These are phyloP conservation scores for Danio albolineatus DNA, from an alignment of 2,797 vertebrate genomes.

Conservation along the genomic window DNA sequence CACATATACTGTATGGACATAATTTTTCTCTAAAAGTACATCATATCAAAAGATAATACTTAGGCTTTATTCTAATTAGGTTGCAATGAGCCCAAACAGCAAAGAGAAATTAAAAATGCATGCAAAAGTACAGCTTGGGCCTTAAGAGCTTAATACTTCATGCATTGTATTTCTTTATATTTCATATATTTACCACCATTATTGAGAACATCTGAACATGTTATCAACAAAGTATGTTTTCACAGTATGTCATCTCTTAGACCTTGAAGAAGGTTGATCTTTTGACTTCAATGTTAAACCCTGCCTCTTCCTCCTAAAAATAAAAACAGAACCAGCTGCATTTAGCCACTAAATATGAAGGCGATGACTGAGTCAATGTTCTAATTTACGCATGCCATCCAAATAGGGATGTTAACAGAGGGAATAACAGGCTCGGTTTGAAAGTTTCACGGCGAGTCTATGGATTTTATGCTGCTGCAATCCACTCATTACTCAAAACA, in stretches of 20 bases:
- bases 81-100: too few species aligned
- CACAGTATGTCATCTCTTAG: background rate
- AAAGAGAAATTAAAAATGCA: too few species aligned
- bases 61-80: too few species aligned
- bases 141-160: too few species aligned
- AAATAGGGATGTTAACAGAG: conserved; percentile 76
- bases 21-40: too few species aligned
- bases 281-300: background rate
- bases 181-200: background rate
- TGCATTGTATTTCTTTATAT: too few species aligned
- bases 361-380: conserved; percentile 51
- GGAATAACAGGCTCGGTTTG: conserved; percentile 69
- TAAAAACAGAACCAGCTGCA: background rate
- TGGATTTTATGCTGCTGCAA: conserved; percentile 75
- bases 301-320: background rate
- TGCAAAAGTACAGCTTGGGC: too few species aligned
- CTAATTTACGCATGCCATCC: conserved; percentile 68
- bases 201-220: background rate
- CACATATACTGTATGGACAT: too few species aligned
- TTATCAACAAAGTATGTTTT: background rate
- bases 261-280: background rate
- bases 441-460: conserved; percentile 74
- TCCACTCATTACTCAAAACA: conserved; percentile 82
- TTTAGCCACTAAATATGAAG: conserved; percentile 1
- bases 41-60: too few species aligned